phyloP scores from a whole-genome alignment of 2,113 vertebrate species.

The Urocitellus parryii region DNA sequence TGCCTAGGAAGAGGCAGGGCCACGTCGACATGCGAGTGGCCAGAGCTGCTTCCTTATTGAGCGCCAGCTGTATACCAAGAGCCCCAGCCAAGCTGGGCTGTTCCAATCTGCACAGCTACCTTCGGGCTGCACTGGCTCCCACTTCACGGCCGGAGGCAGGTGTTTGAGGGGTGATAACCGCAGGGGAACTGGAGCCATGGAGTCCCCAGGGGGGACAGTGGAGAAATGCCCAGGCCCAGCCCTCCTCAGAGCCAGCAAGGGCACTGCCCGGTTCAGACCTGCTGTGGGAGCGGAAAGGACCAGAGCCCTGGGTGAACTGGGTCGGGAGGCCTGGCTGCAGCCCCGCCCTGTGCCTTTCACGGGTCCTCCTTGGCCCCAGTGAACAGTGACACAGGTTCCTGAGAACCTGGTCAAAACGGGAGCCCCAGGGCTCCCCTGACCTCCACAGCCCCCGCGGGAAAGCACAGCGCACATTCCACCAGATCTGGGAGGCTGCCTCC shows the following conservation, averaged over 20 bases:
- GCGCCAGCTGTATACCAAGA: background rate
- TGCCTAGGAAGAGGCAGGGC: background rate
- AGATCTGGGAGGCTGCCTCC: no score
- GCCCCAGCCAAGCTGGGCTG: background rate
- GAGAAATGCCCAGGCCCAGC: background rate
- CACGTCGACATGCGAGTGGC: rapidly evolving
- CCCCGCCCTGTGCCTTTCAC: no score
- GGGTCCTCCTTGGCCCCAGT: rapidly evolving
- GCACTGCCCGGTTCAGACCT: no score
- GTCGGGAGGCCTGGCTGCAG: no score
- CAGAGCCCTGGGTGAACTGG: no score
- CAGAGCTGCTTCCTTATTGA: background rate
- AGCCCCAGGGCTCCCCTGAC: rapidly evolving
- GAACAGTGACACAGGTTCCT: background rate
- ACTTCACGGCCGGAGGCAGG: no score
- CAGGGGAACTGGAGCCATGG: background rate
- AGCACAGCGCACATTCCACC: rapidly evolving
- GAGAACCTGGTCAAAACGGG: background rate
- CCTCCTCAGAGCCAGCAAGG: background rate
- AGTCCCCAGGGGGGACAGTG: no score
- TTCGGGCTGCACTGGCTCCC: rapidly evolving
- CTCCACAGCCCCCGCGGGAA: rapidly evolving
- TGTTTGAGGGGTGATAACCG: background rate
- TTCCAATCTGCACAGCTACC: no score
- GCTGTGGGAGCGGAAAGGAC: background rate